Base-by-base conservation (phyloP, 2,888 invertebrate genomes). In the Folsomia manolachei region DNA sequence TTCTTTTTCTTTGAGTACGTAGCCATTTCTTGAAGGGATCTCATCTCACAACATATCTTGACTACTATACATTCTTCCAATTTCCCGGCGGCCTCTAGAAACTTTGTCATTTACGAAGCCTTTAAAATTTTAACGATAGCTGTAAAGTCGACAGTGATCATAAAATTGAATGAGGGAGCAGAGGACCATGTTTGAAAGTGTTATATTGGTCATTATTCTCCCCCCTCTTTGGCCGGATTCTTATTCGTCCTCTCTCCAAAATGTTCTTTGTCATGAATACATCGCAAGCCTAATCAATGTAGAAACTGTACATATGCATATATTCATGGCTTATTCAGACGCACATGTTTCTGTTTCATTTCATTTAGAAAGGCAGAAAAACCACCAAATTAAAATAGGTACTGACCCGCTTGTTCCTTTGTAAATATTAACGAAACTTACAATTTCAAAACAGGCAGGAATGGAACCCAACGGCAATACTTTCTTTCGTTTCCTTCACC, bases 51-150 rank as follows among this genome's bases (percentile, higher is more conserved):
- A n/a, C n/a, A n/a, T n/a, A n/a, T n/a, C n/a, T n/a, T n/a, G n/a
- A n/a, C n/a, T n/a, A n/a, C n/a, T n/a, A n/a, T 14, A 39, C 39
- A 39, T 14, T 39, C 4, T 39, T 39, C 39, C 39, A n/a, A n/a
- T n/a, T n/a, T n/a, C 39, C 39, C 14, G 7, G 14, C 39, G 27
- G 27, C 11, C 27, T 27, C n/a, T 11, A 2, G 27, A 64, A 64
- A 64, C 64, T 64, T 64, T 27, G 64, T 64, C 64, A 64, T 64
- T 64, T 27, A 27, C 18, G 19, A 19, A 19, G 27, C n/a, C 9
- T 25, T 19, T 64, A 64, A 27, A 64, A 14, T 64, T 64, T 64
- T 27, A 60, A 21, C 23, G 39, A 39, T 39, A 39, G 39, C 14
- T 39, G 39, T 39, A 39, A 39, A 39, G 39, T 39, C 39, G 39